Evolutionary conservation across 1,140 invertebrate genomes (phyloP).

Genomic region (Conus ventricosus): DNA sequence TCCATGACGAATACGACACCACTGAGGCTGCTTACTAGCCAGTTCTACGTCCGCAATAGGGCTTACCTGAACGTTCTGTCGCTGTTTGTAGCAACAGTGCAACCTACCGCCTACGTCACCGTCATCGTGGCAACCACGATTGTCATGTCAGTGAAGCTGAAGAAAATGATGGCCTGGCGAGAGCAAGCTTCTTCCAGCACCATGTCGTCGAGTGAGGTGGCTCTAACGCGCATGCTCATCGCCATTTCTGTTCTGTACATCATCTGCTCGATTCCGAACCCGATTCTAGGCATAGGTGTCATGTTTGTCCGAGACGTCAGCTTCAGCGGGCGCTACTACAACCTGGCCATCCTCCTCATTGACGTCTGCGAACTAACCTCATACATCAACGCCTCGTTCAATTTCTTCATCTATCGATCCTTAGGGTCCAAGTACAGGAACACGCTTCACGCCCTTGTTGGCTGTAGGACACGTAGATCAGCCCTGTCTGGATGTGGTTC

Average conservation of each 20-base stretch:
- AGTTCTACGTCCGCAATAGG: constrained; percentile 3
- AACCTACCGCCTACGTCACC: background rate
- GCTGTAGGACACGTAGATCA: too few relatives aligned
- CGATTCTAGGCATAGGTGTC: background rate
- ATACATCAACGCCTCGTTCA: constrained; percentile 2
- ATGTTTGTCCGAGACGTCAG: background rate
- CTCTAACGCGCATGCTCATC: constrained; percentile 12
- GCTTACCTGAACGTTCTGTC: background rate
- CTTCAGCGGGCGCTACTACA: background rate
- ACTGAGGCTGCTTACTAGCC: background rate
- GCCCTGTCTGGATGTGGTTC: too few relatives aligned
- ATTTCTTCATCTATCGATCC: background rate
- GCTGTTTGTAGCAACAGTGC: background rate
- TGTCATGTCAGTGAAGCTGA: background rate
- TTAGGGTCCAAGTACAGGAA: background rate
- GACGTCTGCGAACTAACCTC: background rate
- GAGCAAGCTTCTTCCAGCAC: background rate
- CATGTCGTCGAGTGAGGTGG: background rate
- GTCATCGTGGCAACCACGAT: background rate
- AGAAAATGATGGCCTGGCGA: background rate
- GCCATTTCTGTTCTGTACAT: background rate
- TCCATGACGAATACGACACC: background rate
- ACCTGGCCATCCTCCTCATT: background rate
- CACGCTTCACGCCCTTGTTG: background rate
- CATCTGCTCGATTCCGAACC: background rate